A percentile compares a stretch with the other conserved stretches of the same genome.
Evolutionary conservation across 2,888 invertebrate genomes (phyloP).

Genomic region (Cinara cedri): DNA sequence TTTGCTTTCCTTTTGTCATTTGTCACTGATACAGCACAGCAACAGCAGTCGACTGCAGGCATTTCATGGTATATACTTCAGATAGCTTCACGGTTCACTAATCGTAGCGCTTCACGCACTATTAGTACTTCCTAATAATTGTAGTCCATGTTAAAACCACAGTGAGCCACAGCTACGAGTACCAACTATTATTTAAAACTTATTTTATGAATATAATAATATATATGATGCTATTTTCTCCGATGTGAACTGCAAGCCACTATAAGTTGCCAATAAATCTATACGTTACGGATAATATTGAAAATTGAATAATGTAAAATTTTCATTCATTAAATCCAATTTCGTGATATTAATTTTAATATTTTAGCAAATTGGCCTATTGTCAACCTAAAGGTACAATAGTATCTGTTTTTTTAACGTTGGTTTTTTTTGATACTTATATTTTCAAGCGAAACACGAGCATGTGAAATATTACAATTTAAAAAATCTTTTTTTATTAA

Average conservation of each 20-base stretch:
- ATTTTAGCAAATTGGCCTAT: no score
- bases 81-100: slow-evolving; percentile 36
- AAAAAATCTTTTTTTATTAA: no score
- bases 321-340: no score
- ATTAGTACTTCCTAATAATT: slow-evolving; percentile 35
- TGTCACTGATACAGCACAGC: slow-evolving; percentile 4
- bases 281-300: no score
- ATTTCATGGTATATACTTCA: neutral
- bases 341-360: no score
- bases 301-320: no score
- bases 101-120: slow-evolving; percentile 43
- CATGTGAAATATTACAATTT: no score
- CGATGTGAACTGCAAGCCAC: no score
- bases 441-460: no score
- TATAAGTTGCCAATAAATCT: neutral
- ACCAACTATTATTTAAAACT: slow-evolving; percentile 10
- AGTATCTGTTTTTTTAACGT: no score
- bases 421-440: no score
- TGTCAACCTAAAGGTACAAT: no score
- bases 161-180: neutral
- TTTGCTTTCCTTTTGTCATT: slow-evolving; percentile 43
- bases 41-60: neutral
- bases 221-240: neutral
- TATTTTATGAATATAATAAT: neutral
- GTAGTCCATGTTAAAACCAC: neutral